Conservation (phyloP, 2,797 vertebrate genomes). For the Lemur catta region DNA sequence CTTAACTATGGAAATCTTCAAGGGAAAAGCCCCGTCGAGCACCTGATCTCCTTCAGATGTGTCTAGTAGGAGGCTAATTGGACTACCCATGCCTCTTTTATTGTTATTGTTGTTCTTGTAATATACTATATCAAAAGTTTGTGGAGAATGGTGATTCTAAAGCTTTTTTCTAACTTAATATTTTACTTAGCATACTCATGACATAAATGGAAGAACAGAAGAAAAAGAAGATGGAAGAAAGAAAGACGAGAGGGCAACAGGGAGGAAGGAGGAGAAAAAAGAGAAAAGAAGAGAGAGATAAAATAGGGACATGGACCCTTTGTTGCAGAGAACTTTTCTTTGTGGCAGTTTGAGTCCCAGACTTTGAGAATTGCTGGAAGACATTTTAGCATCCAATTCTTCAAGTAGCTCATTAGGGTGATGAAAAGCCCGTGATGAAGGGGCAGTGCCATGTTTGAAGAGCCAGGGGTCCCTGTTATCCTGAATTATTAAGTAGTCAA, state of each 20-base stretch:
- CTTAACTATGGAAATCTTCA: neutral
- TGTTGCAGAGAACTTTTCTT: slow-evolving; percentile 33
- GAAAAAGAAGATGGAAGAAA: neutral
- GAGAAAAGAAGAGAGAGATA: neutral
- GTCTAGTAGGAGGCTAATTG: neutral
- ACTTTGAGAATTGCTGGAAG: slow-evolving; percentile 77
- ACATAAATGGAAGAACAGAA: neutral
- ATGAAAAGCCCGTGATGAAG: slow-evolving; percentile 81
- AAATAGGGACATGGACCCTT: neutral
- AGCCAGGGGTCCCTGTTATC: slow-evolving; percentile 80
- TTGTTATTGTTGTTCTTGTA: neutral
- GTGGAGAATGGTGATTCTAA: neutral
- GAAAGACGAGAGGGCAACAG: neutral
- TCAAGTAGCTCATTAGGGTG: slow-evolving; percentile 81
- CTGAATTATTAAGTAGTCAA: slow-evolving; percentile 86
- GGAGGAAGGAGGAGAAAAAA: neutral
- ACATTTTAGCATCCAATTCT: slow-evolving; percentile 76
- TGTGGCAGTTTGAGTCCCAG: slow-evolving; percentile 59
- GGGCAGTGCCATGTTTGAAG: slow-evolving; percentile 78
- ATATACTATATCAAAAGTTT: neutral
- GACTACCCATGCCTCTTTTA: neutral
- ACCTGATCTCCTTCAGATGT: neutral
- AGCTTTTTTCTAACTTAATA: neutral
- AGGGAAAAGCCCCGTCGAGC: neutral
- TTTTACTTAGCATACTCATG: neutral